Evolutionary conservation across 2,888 invertebrate genomes (phyloP).

Genomic region (Agrenia bidenticulata): DNA sequence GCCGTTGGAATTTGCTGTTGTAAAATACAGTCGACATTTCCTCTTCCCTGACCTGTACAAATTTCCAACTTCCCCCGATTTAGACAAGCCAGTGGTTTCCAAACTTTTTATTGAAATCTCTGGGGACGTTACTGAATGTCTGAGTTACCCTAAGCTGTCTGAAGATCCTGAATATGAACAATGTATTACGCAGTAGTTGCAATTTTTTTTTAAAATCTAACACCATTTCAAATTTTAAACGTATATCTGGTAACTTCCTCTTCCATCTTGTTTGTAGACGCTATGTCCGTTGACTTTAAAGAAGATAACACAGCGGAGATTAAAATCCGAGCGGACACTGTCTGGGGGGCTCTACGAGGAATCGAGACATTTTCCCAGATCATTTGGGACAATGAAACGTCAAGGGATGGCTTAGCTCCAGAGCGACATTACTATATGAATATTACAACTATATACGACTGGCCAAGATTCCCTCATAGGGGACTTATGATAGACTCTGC

Average conservation of each 20-base stretch:
- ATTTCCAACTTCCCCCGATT: constrained; percentile 19
- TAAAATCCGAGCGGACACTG: constrained; percentile 37
- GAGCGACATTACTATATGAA: constrained; percentile 24
- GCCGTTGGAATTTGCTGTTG: constrained; percentile 38
- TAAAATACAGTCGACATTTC: constrained; percentile 31
- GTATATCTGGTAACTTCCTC: neutral
- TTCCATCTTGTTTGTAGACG: constrained; percentile 3
- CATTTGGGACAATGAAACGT: constrained; percentile 56
- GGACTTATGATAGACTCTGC: constrained; percentile 77
- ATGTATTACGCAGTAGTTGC: constrained; percentile 32
- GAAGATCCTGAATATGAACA: constrained; percentile 31
- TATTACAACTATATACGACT: constrained; percentile 24
- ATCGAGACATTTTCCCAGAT: constrained; percentile 85
- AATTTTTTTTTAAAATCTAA: neutral
- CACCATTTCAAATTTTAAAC: neutral
- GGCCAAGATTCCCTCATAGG: constrained; percentile 34
- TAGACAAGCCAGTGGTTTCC: constrained; percentile 22
- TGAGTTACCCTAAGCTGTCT: constrained; percentile 28
- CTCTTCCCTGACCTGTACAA: constrained; percentile 32
- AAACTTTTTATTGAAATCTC: constrained; percentile 24
- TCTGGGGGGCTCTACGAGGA: constrained; percentile 84
- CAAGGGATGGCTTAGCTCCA: neutral
- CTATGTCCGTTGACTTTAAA: constrained; percentile 15
- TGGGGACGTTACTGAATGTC: constrained; percentile 26
- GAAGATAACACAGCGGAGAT: constrained; percentile 23